Base-by-base conservation (phyloP, 1,140 invertebrate species). In the Ylistrum balloti region DNA sequence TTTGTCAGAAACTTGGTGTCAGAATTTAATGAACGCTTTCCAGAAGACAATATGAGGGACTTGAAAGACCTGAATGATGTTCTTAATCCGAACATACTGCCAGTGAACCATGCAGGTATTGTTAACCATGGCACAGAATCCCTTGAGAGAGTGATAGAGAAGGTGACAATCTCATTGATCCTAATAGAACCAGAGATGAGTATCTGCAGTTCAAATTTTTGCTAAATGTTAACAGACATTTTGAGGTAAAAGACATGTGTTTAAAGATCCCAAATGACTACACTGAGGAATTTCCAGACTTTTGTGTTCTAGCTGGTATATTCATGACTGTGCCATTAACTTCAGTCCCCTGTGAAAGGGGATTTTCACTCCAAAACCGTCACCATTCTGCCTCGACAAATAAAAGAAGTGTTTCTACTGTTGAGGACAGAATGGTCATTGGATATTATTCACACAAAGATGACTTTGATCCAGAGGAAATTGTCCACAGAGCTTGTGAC, bases 321-420 rank as follows among this genome's bases (percentile, higher is more conserved):
- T 86, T 91, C 0, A 41, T 88, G 85, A 92, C 92, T 15, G 41
- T 88, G 9, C 90, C 92, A n/a, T 45, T 92, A 1, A 92, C 92
- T 35, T 92, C 88, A 32, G 92, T 92, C 13, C 88, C 90, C 0
- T 92, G 90, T 91, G 92, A 91, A 33, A 91, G 92, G 32, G 89
- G 90, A 13, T 92, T 91, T 35, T 92, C 88, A 7, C 32, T 88
- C 0, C 90, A 92, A 38, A 91, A 92, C 41, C 85, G 89, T 32
- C 91, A 91, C 56, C 38, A 56, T 22, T 35, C 33, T 33, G 86
- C 48, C 32, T 85, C 86, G 11, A 88, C 86, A 45, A 91, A 56
- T 32, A 88, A 48, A 32, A 86, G 87, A 33, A 17, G 17, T 41
- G n/a, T n/a, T n/a, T n/a, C n/a, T n/a, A n/a, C n/a, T n/a, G n/a